phyloP scores from a whole-genome alignment of 2,888 invertebrate genomes.

The Pterostichus niger region DNA sequence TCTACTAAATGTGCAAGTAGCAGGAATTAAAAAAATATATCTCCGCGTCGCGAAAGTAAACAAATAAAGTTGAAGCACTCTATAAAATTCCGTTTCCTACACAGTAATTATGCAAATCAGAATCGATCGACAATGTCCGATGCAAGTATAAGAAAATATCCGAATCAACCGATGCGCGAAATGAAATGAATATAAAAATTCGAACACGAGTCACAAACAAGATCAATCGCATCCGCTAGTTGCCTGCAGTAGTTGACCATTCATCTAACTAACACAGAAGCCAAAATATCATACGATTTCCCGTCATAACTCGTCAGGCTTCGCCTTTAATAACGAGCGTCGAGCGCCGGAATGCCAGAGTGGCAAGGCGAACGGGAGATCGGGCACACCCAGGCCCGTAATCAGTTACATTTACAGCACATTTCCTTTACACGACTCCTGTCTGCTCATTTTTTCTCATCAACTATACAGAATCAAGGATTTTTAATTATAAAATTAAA shows the following conservation, averaged over 20 bases:
- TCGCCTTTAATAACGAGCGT: constrained; percentile 16
- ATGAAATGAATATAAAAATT: constrained; percentile 22
- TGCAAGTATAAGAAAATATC: not conserved
- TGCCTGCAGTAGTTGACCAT: constrained; percentile 56
- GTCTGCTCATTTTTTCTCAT: not conserved
- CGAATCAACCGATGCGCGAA: constrained; percentile 29
- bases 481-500: not conserved
- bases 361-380: not conserved
- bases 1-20: not conserved
- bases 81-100: constrained; percentile 48
- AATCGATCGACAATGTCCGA: constrained; percentile 10
- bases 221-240: constrained; percentile 63
- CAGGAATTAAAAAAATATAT: constrained; percentile 7
- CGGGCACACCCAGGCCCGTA: constrained; percentile 19
- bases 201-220: constrained; percentile 59
- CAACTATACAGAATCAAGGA: not conserved
- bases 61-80: constrained; percentile 12
- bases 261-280: constrained; percentile 65
- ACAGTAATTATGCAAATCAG: constrained; percentile 45
- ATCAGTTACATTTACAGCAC: constrained; percentile 1
- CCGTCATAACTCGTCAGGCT: constrained; percentile 63
- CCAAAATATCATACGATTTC: constrained; percentile 65
- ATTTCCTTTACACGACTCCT: not conserved
- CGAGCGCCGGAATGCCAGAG: constrained; percentile 14
- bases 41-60: not conserved